Conservation (phyloP, 1,140 invertebrate genomes). For the Hycleus cichorii region DNA sequence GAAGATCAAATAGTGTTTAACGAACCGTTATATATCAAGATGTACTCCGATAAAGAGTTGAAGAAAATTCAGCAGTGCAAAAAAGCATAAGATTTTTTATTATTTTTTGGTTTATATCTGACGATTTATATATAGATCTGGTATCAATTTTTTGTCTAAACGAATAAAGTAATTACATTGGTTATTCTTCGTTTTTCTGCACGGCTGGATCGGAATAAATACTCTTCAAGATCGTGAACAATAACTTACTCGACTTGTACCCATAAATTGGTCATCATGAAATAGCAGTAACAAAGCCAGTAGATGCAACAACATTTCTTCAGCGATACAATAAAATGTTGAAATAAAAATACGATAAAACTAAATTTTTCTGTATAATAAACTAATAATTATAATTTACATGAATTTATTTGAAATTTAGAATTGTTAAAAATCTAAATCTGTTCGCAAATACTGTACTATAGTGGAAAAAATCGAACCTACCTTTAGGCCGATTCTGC, state of each 20-base stretch:
- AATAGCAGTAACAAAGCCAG: neutral
- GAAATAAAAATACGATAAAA: neutral
- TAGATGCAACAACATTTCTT: neutral
- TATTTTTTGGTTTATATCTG: too few species aligned
- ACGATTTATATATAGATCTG: too few species aligned
- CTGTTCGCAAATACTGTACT: slow-evolving; percentile 6
- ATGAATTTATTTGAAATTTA: slow-evolving; percentile 3
- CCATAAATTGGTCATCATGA: slow-evolving; percentile 24
- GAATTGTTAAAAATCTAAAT: slow-evolving; percentile 1
- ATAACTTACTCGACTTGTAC: slow-evolving; percentile 26
- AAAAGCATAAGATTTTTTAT: too few species aligned
- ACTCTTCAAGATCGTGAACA: slow-evolving; percentile 23
- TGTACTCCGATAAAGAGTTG: neutral
- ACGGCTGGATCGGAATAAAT: slow-evolving; percentile 23
- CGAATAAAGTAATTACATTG: slow-evolving; percentile 25
- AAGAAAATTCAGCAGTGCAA: neutral
- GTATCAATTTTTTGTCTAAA: slow-evolving; percentile 7
- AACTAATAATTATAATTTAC: slow-evolving; percentile 7
- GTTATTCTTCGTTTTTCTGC: slow-evolving; percentile 27
- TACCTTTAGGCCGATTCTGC: slow-evolving; percentile 1
- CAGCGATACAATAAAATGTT: neutral
- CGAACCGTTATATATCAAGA: slow-evolving; percentile 6
- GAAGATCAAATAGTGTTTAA: slow-evolving; percentile 4
- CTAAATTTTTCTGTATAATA: slow-evolving; percentile 4
- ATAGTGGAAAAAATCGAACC: slow-evolving; percentile 3